Percentiles rank a stretch among this genome's conserved stretches.
phyloP scores from a whole-genome alignment of 37 sponge, comb jelly and placozoan genomes.

The Tethya wilhelma region DNA sequence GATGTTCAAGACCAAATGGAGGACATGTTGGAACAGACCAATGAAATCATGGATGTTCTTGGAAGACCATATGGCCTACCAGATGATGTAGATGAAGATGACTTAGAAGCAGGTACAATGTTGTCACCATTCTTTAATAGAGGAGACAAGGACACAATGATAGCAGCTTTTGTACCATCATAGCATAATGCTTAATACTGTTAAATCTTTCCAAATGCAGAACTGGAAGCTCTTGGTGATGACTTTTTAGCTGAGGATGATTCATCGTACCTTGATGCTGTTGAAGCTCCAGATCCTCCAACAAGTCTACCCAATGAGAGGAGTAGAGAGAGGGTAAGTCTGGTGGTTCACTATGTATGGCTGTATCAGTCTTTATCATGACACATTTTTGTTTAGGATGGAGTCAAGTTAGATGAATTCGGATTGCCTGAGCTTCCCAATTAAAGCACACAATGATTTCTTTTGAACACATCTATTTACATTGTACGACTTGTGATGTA shows the following conservation, averaged over 20 bases:
- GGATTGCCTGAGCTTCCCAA: constrained; percentile 88
- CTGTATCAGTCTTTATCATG: neutral
- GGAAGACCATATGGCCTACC: constrained; percentile 95
- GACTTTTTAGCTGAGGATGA: constrained; percentile 91
- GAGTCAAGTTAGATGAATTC: constrained; percentile 92
- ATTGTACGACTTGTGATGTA: no score
- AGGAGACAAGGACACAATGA: no score
- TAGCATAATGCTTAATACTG: neutral
- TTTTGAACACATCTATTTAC: no score
- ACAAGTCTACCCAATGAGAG: constrained; percentile 64
- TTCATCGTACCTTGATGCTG: constrained; percentile 87
- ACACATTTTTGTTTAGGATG: constrained; percentile 54
- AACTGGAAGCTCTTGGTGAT: constrained; percentile 97
- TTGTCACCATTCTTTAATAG: no score
- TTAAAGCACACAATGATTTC: neutral
- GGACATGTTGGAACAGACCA: constrained; percentile 98
- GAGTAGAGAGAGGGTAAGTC: neutral
- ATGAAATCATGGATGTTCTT: constrained; percentile 92
- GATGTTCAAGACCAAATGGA: constrained; percentile 97
- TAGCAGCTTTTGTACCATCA: neutral
- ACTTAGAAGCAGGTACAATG: constrained; percentile 96
- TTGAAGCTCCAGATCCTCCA: constrained; percentile 86
- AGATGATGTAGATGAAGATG: constrained; percentile 98
- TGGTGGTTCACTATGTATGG: neutral
- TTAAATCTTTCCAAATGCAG: constrained; percentile 30